These are phyloP conservation scores for Hirundichthys speculiger DNA, from an alignment of 2,113 vertebrate genomes.

Conservation along the genomic window DNA sequence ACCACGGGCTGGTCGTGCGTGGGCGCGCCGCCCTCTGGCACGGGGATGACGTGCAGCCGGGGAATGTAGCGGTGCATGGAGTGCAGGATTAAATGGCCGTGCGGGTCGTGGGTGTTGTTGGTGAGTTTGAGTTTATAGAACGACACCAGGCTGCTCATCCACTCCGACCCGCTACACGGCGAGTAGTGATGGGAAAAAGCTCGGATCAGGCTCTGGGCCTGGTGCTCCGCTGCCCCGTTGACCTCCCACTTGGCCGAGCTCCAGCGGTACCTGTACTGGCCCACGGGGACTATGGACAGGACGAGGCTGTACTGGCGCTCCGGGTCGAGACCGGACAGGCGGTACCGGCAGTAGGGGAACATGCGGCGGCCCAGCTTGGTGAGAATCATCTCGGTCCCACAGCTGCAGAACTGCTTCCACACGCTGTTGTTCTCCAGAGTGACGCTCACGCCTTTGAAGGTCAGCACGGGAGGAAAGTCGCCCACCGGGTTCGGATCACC, in stretches of 20 bases:
- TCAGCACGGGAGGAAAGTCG: constrained; percentile 30
- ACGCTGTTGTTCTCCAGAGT: constrained; percentile 90
- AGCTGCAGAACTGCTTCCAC: constrained; percentile 92
- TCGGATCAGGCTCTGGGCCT: constrained; percentile 76
- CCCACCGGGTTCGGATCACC: not conserved
- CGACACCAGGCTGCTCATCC: constrained; percentile 90
- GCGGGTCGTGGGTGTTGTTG: constrained; percentile 84
- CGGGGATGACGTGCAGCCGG: constrained; percentile 88
- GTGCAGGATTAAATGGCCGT: constrained; percentile 87
- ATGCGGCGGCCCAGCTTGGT: constrained; percentile 93
- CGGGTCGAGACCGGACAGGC: constrained; percentile 87
- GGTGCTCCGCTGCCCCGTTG: constrained; percentile 82
- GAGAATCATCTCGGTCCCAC: constrained; percentile 95
- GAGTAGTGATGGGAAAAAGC: constrained; percentile 91
- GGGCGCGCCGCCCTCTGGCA: constrained; percentile 74
- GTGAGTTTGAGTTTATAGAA: constrained; percentile 96
- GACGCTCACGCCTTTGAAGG: constrained; percentile 81
- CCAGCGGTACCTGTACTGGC: constrained; percentile 88
- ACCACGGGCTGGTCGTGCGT: constrained; percentile 67
- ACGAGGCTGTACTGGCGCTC: constrained; percentile 86
- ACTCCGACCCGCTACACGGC: constrained; percentile 87
- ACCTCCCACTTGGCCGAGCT: constrained; percentile 87
- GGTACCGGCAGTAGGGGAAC: constrained; percentile 95
- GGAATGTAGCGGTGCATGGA: constrained; percentile 95
- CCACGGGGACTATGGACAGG: constrained; percentile 89